Conservation (phyloP, 2,888 invertebrate genomes). For the Crossocerus cetratus region DNA sequence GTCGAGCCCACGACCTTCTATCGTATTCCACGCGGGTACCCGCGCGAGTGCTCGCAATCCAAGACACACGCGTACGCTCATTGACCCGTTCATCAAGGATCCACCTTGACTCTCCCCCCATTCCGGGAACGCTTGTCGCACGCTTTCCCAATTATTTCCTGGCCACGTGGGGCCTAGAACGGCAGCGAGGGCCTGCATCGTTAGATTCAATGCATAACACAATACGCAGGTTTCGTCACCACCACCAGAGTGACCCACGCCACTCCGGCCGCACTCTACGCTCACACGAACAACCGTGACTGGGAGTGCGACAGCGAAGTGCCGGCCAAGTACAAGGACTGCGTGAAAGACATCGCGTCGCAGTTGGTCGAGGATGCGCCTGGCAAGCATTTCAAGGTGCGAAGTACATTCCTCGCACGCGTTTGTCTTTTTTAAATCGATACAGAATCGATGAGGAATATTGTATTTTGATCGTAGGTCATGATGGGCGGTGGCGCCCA, state of each 20-base stretch:
- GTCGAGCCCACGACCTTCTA: constrained; percentile 67
- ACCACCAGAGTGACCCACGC: constrained; percentile 83
- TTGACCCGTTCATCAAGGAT: background rate
- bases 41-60: constrained; percentile 28
- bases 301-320: constrained; percentile 80
- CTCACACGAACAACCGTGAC: constrained; percentile 79
- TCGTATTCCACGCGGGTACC: constrained; percentile 55
- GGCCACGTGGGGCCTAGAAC: background rate
- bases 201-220: background rate
- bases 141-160: background rate
- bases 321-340: constrained; percentile 70
- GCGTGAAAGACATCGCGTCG: constrained; percentile 81
- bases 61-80: constrained; percentile 10
- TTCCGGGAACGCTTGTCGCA: background rate
- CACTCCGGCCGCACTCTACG: constrained; percentile 81
- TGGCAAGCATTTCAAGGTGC: constrained; percentile 81
- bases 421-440: background rate
- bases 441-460: background rate
- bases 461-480: constrained; percentile 69
- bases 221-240: constrained; percentile 80
- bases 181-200: background rate
- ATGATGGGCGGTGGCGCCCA: constrained; percentile 82
- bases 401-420: constrained; percentile 3
- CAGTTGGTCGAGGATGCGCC: constrained; percentile 82
- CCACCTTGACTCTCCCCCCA: constrained; percentile 1